Evolutionary conservation across 2,888 invertebrate genomes (phyloP), one percentile per base, ranked within the genome.

Genomic region (Caenorhabditis sulstoni): DNA sequence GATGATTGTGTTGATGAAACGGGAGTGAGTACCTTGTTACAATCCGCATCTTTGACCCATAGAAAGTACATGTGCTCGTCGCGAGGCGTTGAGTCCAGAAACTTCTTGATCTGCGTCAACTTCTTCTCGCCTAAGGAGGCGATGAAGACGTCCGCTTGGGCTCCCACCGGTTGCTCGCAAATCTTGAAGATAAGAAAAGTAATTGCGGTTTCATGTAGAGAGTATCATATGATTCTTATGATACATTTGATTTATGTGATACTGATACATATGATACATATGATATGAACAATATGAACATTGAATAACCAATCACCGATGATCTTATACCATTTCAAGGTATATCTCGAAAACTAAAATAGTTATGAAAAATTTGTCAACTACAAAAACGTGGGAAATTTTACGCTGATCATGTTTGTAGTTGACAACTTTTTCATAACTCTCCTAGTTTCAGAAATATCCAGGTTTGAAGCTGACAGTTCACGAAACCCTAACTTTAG

Each of bases 151-250:
- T 84, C 84, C 16, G 84, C 84, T 67, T 84, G 81, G 4, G 80
- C 82, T 18, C 84, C 84, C 20, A 83, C 81, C 2, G 84, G 84
- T 67, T 84, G 84, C 49, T 84, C 82, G 50, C 82, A 82, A 16
- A 70, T 76, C 76, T 79, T 59, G 66, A 73, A 23, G 16, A 14
- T 18, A n/a, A n/a, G n/a, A n/a, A n/a, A n/a, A n/a, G n/a, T n/a
- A n/a, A n/a, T n/a, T n/a, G n/a, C n/a, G n/a, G n/a, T n/a, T n/a
- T n/a, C n/a, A n/a, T n/a, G n/a, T n/a, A n/a, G n/a, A n/a, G n/a
- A n/a, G n/a, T n/a, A n/a, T n/a, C n/a, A n/a, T n/a, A n/a, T n/a
- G n/a, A n/a, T n/a, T n/a, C n/a, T n/a, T n/a, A n/a, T n/a, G n/a
- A n/a, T n/a, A n/a, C n/a, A n/a, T n/a, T n/a, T n/a, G n/a, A n/a